These are phyloP conservation scores for Spodoptera exigua DNA, from an alignment of 2,888 invertebrate genomes.

Conservation along the genomic window DNA sequence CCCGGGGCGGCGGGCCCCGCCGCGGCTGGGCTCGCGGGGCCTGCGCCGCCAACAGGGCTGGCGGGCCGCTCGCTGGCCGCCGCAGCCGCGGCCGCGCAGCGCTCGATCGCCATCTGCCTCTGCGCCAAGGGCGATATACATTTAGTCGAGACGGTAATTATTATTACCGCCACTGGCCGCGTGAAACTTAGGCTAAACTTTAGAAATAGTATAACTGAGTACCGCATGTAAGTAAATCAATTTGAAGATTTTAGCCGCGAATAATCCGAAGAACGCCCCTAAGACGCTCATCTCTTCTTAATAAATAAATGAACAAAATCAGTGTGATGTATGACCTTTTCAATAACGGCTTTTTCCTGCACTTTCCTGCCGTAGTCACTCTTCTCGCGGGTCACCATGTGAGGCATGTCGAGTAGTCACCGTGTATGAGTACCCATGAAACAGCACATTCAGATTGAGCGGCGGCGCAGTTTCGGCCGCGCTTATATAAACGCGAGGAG, in stretches of 20 bases:
- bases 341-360: constrained; percentile 73
- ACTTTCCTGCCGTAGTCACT: constrained; percentile 73
- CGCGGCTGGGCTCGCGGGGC: constrained; percentile 38
- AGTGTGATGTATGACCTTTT: constrained; percentile 69
- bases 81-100: constrained; percentile 48
- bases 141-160: too few relatives aligned
- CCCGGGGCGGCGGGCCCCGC: constrained; percentile 27
- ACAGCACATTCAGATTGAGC: constrained; percentile 50
- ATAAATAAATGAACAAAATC: constrained; percentile 36
- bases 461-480: constrained; percentile 34
- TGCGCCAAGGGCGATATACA: constrained; percentile 49
- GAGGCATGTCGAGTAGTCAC: constrained; percentile 64
- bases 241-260: constrained; percentile 25
- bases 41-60: constrained; percentile 34
- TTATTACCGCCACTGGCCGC: too few relatives aligned
- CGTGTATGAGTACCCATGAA: constrained; percentile 58
- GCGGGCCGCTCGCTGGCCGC: constrained; percentile 36
- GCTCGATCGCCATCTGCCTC: constrained; percentile 83
- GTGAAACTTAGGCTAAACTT: too few relatives aligned
- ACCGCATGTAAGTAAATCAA: constrained; percentile 33
- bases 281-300: constrained; percentile 37
- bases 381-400: constrained; percentile 73
- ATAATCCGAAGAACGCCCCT: constrained; percentile 25
- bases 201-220: constrained; percentile 10
- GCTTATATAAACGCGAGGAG: constrained; percentile 60